These are phyloP conservation scores for Crotalus horridus DNA, from an alignment of 2,113 vertebrate species.

Conservation along the genomic window DNA sequence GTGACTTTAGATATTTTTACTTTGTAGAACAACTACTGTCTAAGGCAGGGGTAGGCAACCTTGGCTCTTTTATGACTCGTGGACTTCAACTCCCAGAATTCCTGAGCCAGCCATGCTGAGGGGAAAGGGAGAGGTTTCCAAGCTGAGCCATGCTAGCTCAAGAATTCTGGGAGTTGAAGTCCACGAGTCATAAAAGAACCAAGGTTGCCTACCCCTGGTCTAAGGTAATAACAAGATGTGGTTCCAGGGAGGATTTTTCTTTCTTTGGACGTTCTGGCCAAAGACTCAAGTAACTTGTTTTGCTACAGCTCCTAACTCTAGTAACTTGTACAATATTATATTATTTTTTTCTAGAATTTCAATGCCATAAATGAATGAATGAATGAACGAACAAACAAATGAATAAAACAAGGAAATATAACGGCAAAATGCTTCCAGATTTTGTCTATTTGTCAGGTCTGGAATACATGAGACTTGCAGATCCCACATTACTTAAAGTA, in stretches of 20 bases:
- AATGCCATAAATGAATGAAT: neutral
- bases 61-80: no score
- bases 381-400: slow-evolving; percentile 18
- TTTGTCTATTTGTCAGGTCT: slow-evolving; percentile 55
- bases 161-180: no score
- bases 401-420: slow-evolving; percentile 39
- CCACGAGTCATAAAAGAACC: no score
- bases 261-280: neutral
- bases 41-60: neutral
- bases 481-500: slow-evolving; percentile 59
- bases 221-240: neutral
- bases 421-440: slow-evolving; percentile 55
- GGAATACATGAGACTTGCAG: slow-evolving; percentile 39
- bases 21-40: neutral
- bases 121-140: no score
- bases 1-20: neutral
- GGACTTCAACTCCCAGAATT: no score
- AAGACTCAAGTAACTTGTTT: neutral
- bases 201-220: no score
- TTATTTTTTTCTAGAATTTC: slow-evolving; percentile 14
- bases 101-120: no score
- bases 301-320: neutral
- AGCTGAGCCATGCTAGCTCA: no score
- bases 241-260: neutral
- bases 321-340: neutral